Conservation (phyloP, 53 echinoderm and acorn worm genomes). For the Stichopus horrens region DNA sequence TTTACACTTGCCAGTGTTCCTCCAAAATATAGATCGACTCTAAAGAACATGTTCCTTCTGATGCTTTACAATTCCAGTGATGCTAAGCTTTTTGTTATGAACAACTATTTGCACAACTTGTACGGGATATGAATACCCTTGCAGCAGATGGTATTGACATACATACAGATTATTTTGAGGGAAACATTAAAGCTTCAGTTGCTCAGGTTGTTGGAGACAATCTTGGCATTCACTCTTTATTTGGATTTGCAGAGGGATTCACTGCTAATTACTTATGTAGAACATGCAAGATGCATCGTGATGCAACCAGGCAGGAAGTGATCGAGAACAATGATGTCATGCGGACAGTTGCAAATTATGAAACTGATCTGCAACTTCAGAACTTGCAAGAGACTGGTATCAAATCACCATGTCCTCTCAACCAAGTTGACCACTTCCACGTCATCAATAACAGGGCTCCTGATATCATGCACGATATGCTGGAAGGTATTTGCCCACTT, state of each 20-base stretch:
- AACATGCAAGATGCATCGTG: constrained; percentile 47
- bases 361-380: background rate
- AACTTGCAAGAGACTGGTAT: constrained; percentile 53
- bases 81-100: constrained; percentile 44
- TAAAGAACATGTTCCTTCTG: constrained; percentile 35
- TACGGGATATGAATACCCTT: constrained; percentile 38
- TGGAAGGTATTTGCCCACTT: constrained; percentile 51
- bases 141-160: constrained; percentile 43
- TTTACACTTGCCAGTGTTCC: constrained; percentile 41
- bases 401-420: constrained; percentile 28
- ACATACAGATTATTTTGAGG: constrained; percentile 25
- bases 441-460: constrained; percentile 46
- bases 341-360: constrained; percentile 35
- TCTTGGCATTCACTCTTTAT: constrained; percentile 47
- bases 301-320: background rate
- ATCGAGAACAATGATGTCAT: background rate
- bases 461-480: constrained; percentile 58
- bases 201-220: constrained; percentile 57
- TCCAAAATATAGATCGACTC: constrained; percentile 49
- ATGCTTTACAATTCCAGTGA: constrained; percentile 41
- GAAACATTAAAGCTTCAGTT: constrained; percentile 16
- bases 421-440: constrained; percentile 37
- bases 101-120: constrained; percentile 19
- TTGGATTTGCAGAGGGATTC: constrained; percentile 55
- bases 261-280: constrained; percentile 45